Base-by-base conservation (phyloP, 1,140 invertebrate genomes). In the Meloidogyne exigua region DNA sequence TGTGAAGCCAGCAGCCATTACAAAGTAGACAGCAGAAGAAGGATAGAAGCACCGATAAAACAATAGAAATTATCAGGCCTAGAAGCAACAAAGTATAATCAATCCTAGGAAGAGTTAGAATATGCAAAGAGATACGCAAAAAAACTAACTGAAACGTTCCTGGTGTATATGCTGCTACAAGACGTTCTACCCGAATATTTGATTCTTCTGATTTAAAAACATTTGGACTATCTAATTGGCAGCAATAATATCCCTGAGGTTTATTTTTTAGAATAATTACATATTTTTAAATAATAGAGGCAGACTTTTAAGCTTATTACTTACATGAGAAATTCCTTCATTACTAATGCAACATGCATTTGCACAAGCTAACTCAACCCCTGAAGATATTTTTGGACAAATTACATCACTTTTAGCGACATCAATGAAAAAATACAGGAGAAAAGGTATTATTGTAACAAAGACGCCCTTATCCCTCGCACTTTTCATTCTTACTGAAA, bases 1-100 rank as follows among this genome's bases (percentile, higher is more conserved):
- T 57, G n/a, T 77, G 77, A 2, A 81, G 74, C 81, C 81, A 81
- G 23, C 80, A 81, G 21, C 81, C 75, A 67, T 81, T 81, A 66
- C 80, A 81, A 9, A 81, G 78, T 18, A 81, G 64, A 21, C 74
- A 75, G 26, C 74, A 75, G 12, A 75, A 62, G 2, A 79, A 57
- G 12, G 80, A 81, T 12, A 81, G 23, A 9, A 82, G 32, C 13
- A 82, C 66, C 15, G 81, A 81, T 28, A 81, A n/a, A 18, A 79
- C 23, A 44, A 81, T 82, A 23, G 80, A 82, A 70, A 81, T 36
- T 25, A 81, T 80, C 10, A 81, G 44, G 10, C 80, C 80, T 25
- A 81, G 39, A 15, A 81, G 44, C 11, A 81, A 65, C 32, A 81
- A 36, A 1, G 77, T 70, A 32, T 79, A 81, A 62, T 81, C 80